phyloP scores from a whole-genome alignment of 2,797 vertebrate species.

The Argentina silus region DNA sequence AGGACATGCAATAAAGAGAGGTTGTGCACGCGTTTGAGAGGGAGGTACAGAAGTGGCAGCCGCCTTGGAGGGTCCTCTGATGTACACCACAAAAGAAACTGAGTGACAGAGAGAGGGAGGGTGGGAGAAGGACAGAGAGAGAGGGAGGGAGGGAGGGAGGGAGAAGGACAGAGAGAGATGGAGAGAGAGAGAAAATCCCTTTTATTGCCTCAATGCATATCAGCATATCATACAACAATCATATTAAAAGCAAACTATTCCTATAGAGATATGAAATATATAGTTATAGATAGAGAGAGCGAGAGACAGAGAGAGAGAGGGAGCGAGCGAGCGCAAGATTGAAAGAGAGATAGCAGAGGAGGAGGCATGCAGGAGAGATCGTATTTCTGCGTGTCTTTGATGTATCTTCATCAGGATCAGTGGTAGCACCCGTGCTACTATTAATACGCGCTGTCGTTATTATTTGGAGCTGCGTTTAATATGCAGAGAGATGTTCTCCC shows the following conservation, averaged over 20 bases:
- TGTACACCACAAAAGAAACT: not conserved
- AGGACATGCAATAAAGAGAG: not conserved
- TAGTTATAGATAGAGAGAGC: not conserved
- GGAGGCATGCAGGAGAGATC: not conserved
- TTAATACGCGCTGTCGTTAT: slow-evolving; percentile 53
- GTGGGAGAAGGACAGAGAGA: not conserved
- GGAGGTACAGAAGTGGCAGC: not conserved
- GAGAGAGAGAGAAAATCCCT: not conserved
- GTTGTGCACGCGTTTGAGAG: not conserved
- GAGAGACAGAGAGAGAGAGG: not conserved
- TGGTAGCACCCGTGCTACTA: slow-evolving; percentile 32
- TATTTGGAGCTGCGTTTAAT: slow-evolving; percentile 43
- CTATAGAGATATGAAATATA: too few relatives aligned
- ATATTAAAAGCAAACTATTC: too few relatives aligned
- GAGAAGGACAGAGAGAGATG: not conserved
- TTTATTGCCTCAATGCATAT: too few relatives aligned
- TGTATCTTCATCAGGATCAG: slow-evolving; percentile 25
- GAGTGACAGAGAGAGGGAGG: not conserved
- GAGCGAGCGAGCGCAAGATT: not conserved
- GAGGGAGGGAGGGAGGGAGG: slow-evolving; percentile 2
- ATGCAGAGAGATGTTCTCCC: slow-evolving; percentile 30
- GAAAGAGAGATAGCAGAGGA: not conserved
- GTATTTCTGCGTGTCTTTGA: slow-evolving; percentile 17
- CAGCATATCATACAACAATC: too few relatives aligned
- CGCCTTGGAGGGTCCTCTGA: not conserved